Percentiles rank a stretch among this genome's conserved stretches.
Conservation (phyloP, 2,888 invertebrate genomes). For the Kryphioiulus occultus region DNA sequence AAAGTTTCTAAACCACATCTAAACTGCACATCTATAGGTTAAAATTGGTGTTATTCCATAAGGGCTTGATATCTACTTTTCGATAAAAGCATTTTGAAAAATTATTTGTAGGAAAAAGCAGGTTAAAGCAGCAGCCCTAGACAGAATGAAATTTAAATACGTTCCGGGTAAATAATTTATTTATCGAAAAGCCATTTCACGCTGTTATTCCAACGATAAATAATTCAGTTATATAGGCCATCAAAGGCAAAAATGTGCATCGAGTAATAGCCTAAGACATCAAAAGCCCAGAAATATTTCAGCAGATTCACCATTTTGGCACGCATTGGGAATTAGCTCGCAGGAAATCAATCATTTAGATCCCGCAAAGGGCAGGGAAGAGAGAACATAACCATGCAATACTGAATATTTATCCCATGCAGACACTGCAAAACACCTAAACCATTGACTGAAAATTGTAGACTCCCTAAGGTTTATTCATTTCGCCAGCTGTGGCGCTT, state of each 20-base stretch:
- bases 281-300: neutral
- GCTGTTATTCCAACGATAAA: neutral
- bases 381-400: neutral
- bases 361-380: neutral
- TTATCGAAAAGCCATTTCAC: neutral
- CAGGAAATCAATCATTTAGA: neutral
- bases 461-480: neutral
- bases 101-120: too few species aligned
- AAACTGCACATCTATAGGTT: too few species aligned
- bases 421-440: neutral
- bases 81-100: too few species aligned
- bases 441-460: neutral
- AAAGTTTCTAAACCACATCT: too few species aligned
- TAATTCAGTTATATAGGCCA: constrained; percentile 18
- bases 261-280: neutral
- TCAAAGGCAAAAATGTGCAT: neutral
- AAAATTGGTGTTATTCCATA: too few species aligned
- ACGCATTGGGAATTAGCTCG: neutral
- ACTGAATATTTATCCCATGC: neutral
- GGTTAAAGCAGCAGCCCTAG: too few species aligned
- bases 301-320: neutral
- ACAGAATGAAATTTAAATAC: neutral
- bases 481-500: too few species aligned
- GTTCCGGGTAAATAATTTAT: neutral
- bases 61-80: too few species aligned